phyloP scores from a whole-genome alignment of 2,113 vertebrate genomes.

The Capra hircus region DNA sequence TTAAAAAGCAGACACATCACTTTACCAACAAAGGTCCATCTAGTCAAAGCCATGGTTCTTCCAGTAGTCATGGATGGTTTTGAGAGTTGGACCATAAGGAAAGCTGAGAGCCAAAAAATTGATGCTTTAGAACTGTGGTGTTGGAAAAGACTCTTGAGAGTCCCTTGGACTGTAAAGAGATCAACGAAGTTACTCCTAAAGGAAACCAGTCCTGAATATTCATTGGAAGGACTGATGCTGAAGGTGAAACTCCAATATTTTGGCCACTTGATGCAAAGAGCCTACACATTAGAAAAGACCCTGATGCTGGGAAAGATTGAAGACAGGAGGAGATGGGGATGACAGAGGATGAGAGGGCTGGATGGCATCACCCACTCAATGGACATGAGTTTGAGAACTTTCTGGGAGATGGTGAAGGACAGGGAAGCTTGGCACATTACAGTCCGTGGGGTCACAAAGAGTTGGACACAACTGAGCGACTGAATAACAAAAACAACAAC shows the following conservation, averaged over 20 bases:
- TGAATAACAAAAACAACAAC: neutral
- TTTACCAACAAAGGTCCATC: too few relatives aligned
- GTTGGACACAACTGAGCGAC: fast-evolving
- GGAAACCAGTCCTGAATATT: neutral
- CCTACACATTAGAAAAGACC: neutral
- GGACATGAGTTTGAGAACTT: neutral
- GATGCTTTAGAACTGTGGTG: neutral
- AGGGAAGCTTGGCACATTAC: neutral
- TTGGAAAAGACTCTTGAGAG: neutral
- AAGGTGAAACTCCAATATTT: neutral
- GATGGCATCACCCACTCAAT: neutral
- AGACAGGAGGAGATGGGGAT: neutral
- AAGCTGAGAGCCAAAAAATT: neutral
- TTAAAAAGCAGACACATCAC: neutral
- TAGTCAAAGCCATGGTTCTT: too few relatives aligned
- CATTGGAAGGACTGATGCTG: neutral
- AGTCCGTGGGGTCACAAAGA: neutral
- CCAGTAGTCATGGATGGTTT: too few relatives aligned
- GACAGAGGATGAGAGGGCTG: neutral
- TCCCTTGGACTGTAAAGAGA: neutral
- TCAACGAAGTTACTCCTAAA: neutral
- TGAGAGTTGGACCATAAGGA: neutral
- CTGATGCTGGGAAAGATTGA: neutral
- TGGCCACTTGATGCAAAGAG: neutral
- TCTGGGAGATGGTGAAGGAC: neutral